Base-by-base conservation (phyloP, 2,113 vertebrate species). In the Scatophagus argus region DNA sequence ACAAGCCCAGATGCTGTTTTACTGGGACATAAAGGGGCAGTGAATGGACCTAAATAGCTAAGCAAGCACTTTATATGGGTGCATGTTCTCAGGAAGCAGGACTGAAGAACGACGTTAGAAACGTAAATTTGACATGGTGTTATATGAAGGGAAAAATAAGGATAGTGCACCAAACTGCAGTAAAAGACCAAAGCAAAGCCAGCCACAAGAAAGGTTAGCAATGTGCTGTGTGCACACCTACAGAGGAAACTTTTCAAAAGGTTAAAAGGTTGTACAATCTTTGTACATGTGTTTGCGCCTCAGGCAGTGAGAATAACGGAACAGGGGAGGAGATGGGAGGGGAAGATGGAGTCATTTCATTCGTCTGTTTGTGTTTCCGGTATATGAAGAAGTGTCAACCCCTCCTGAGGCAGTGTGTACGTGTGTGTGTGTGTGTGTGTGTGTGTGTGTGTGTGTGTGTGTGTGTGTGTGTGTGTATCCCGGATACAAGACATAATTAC, bases 401-500 rank as follows among this genome's bases (percentile, higher is more conserved):
- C 91, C 71, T 88, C 92, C 91, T 94, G 91, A 95, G 94, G 95
- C 95, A 87, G 51, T 59, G 74, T 75, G 51, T 17, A 43, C 47
- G 5, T 31, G 25, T 10, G 44, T 31, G 63, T 23, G 66, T 60
- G 70, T 38, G 43, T 34, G 51, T 49, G 23, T 52, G 54, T 62
- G 58, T 52, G 29, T 56, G 38, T 58, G 58, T 8, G 65, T 34
- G n/a, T 46, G 60, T 29, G 21, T 49, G 13, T 17, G 19, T 27
- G 5, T 60, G 62, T 64, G 76, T 66, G 66, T 74, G 47, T 31
- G 58, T 62, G 52, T 81, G 70, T 52, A 72, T 95, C 94, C 93
- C 85, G 94, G 94, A 91, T 92, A 93, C 89, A 88, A 94, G 93
- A 95, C 93, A 97, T 97, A 97, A 98, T 98, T 98, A 99, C 98